Percentiles rank a stretch among this genome's conserved stretches.
phyloP scores from a whole-genome alignment of 2,888 invertebrate species.

The Drosophila nr. medialis region DNA sequence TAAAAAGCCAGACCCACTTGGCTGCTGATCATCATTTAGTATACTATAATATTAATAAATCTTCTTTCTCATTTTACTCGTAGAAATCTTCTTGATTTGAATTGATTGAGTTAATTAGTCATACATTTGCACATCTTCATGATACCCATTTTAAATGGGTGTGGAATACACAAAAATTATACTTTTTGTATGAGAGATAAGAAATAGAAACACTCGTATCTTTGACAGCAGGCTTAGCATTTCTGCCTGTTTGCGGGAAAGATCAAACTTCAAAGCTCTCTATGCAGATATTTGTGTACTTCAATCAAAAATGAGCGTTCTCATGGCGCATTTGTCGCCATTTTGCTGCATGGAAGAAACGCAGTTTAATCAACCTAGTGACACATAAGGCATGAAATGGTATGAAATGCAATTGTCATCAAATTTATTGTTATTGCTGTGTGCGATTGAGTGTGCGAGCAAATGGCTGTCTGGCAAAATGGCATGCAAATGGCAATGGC shows the following conservation, averaged over 20 bases:
- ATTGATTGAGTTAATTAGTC: not conserved
- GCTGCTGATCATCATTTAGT: not conserved
- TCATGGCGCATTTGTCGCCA: slow-evolving; percentile 46
- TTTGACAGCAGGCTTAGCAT: not conserved
- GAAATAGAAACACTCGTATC: not conserved
- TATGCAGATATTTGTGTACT: not conserved
- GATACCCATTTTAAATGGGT: not conserved
- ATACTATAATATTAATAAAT: not conserved
- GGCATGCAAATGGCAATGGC: slow-evolving; percentile 45
- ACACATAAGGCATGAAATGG: slow-evolving; percentile 71
- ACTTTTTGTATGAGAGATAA: not conserved
- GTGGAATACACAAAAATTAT: not conserved
- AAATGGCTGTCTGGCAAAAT: slow-evolving; percentile 59
- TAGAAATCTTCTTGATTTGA: not conserved
- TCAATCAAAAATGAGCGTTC: slow-evolving; percentile 31
- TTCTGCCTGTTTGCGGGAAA: not conserved
- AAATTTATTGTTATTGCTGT: slow-evolving; percentile 73
- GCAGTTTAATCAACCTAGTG: slow-evolving; percentile 68
- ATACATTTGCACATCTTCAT: not conserved
- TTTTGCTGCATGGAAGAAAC: slow-evolving; percentile 40
- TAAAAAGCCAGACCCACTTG: not conserved
- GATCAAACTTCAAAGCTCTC: slow-evolving; percentile 7
- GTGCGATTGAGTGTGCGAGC: slow-evolving; percentile 51
- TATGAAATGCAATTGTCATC: slow-evolving; percentile 75
- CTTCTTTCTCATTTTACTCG: no score